Conservation (phyloP, 35 echinoderm and acorn worm genomes). For the Lytechinus variegatus region DNA sequence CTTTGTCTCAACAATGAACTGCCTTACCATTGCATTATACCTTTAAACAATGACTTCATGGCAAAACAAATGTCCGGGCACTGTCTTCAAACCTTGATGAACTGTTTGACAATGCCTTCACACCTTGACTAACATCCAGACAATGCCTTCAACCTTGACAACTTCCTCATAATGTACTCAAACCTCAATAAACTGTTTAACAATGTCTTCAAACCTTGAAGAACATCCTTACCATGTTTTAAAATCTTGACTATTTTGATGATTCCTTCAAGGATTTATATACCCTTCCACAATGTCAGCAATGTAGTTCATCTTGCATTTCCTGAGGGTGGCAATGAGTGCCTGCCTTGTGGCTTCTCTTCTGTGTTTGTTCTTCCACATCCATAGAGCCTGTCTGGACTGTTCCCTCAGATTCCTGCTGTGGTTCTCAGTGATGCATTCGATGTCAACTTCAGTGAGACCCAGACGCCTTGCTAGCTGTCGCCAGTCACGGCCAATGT, state of each 20-base stretch:
- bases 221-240: too few relatives aligned
- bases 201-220: not conserved
- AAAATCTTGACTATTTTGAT: not conserved
- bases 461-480: slow-evolving; percentile 60
- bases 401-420: slow-evolving; percentile 61
- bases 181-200: not conserved
- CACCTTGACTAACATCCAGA: too few relatives aligned
- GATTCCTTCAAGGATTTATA: not conserved
- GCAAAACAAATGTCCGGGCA: not conserved
- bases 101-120: not conserved
- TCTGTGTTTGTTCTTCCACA: slow-evolving; percentile 56
- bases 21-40: not conserved
- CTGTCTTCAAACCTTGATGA: not conserved
- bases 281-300: slow-evolving; percentile 67
- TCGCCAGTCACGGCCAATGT: slow-evolving; percentile 82
- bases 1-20: not conserved
- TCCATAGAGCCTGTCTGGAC: slow-evolving; percentile 44
- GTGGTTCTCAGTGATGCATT: slow-evolving; percentile 54
- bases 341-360: slow-evolving; percentile 15
- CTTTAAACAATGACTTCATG: not conserved
- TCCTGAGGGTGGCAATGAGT: slow-evolving; percentile 58
- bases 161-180: not conserved
- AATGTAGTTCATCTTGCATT: slow-evolving; percentile 74
- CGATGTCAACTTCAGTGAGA: slow-evolving; percentile 68
- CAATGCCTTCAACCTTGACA: too few relatives aligned